These are phyloP conservation scores for Rachycentron canadum DNA, from an alignment of 2,797 vertebrate genomes.

Conservation along the genomic window DNA sequence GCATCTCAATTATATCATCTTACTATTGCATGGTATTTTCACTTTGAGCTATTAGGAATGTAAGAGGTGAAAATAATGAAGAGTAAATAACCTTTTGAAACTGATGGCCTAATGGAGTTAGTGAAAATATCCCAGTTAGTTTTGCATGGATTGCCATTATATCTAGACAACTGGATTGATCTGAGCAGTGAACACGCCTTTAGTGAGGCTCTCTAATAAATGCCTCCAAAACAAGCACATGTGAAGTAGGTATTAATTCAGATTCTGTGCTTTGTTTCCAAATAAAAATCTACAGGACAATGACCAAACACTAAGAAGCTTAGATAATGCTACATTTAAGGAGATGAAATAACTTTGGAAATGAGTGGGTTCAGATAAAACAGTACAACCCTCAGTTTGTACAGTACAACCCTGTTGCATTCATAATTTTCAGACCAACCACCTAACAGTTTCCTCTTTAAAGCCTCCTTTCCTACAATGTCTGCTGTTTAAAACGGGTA, in stretches of 20 bases:
- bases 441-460: too few relatives aligned
- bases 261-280: neutral
- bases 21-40: neutral
- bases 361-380: neutral
- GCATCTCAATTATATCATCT: neutral
- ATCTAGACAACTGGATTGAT: neutral
- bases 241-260: neutral
- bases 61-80: neutral
- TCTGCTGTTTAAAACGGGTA: neutral
- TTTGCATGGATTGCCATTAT: neutral
- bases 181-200: too few relatives aligned
- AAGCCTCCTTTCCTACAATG: neutral
- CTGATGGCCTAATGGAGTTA: neutral
- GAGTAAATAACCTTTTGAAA: neutral
- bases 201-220: neutral
- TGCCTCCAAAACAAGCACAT: neutral
- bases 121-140: neutral
- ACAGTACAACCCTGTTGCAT: too few relatives aligned
- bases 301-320: neutral
- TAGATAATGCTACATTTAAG: neutral
- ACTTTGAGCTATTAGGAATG: conserved; percentile 7
- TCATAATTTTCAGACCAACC: too few relatives aligned
- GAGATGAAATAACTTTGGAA: too few relatives aligned
- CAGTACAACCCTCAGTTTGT: too few relatives aligned
- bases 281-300: neutral